Evolutionary conservation across 2,888 invertebrate species (phyloP), one percentile per base, ranked within the genome.

Genomic region (Oegoconia quadripuncta): DNA sequence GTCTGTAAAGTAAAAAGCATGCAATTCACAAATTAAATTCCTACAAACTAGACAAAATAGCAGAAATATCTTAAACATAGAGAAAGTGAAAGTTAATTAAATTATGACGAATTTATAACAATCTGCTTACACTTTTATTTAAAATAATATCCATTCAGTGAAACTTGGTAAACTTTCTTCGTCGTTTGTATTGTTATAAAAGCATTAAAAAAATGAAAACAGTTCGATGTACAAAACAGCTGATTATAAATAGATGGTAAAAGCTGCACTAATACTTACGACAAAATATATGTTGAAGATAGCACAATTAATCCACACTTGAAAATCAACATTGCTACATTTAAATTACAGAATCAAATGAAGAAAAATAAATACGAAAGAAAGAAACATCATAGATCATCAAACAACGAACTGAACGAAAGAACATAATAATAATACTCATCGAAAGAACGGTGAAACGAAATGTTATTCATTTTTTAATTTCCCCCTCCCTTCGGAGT

Each of bases 261-360:
- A n/a, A 22, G 37, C 6, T 14, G 16, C 14, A 20, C 31, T 27
- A 27, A 36, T 55, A 84, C 86, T 86, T 70, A 87, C 86, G 83
- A 76, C 43, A 79, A 46, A 50, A 83, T 69, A 43, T 72, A 86
- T 6, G 84, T 80, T 41, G 78, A 71, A 37, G 74, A 63, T 50
- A 87, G 64, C 54, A 77, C 56, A 44, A 86, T 59, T 46, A 81
- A 47, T 18, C 74, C 81, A 68, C 79, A 74, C 63, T 74, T 82
- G 64, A 83, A 86, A 64, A 83, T 66, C 62, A 80, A 74, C 86
- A 87, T 86, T 69, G 64, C 79, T 66, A 25, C 34, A 33, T 48
- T 38, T 43, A 44, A 34, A 34, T 30, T 15, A n/a, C 15, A 17
- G n/a, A 18, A 25, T n/a, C n/a, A n/a, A n/a, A n/a, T n/a, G n/a